A percentile compares a stretch with the other conserved stretches of the same genome.
Conservation (phyloP, 1,140 invertebrate species). For the Olivierus martensii region DNA sequence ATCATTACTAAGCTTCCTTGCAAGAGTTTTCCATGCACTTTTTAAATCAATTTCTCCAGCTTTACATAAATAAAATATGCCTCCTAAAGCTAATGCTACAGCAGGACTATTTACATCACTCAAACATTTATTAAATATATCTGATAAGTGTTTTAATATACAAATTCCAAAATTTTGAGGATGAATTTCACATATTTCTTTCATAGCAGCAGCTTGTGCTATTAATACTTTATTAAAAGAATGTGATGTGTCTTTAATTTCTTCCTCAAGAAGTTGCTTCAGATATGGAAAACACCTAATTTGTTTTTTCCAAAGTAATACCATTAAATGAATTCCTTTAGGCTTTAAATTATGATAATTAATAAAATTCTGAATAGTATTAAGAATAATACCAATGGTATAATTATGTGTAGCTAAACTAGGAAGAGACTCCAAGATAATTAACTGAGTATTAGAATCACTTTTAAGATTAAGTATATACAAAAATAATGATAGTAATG, state of each 20-base stretch:
- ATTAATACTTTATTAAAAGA: constrained; percentile 4
- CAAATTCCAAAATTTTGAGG: constrained; percentile 9
- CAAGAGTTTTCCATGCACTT: constrained; percentile 11
- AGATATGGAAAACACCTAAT: constrained; percentile 11
- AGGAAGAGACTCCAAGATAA: constrained; percentile 7
- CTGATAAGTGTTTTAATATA: constrained; percentile 8
- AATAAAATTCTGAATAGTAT: constrained; percentile 5
- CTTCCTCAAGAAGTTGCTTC: constrained; percentile 1
- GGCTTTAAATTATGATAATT: constrained; percentile 7
- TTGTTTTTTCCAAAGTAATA: constrained; percentile 11
- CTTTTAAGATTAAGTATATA: constrained; percentile 10
- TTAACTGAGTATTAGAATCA: background rate
- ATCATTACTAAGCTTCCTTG: constrained; percentile 2
- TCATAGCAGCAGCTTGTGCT: constrained; percentile 10
- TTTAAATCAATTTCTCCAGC: constrained; percentile 11
- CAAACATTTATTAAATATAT: constrained; percentile 9
- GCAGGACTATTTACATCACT: constrained; percentile 5
- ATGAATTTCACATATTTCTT: constrained; percentile 5
- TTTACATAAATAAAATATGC: constrained; percentile 9
- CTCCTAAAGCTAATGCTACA: constrained; percentile 12
- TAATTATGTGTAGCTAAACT: constrained; percentile 9
- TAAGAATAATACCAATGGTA: constrained; percentile 10
- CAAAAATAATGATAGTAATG: constrained; percentile 6
- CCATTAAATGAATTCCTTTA: constrained; percentile 6
- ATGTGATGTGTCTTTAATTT: background rate